Evolutionary conservation across 1,140 invertebrate genomes (phyloP), one percentile per base, ranked within the genome.

Genomic region (Polypedilum pembai): DNA sequence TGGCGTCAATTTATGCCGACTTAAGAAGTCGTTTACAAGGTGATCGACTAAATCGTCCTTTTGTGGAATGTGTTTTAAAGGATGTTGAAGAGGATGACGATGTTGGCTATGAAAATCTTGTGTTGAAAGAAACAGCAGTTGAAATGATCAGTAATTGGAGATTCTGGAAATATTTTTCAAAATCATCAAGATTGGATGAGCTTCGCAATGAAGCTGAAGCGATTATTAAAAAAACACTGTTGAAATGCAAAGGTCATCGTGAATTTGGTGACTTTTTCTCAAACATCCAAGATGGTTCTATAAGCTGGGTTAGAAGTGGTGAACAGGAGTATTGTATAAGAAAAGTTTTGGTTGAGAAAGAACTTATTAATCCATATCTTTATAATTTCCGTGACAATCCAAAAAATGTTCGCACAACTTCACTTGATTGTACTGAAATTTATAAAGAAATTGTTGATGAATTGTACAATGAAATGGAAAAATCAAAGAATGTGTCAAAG

Each of bases 81-180:
- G 20, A 69, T 69, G 8, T 69, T 20, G 65, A 69, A 7, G 65
- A 69, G 20, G 65, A 69, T 10, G 65, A 69, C 20, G 65, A 69
- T 7, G 4, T 56, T 12, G 45, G 17, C 5, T 69, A 69, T 21
- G 65, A 69, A 12, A 69, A 8, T 69, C 8, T 69, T 7, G 17
- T 69, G 5, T 5, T 69, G 4, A n/a, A 21, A 8, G 65, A 69
- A 21, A 18, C 17, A 7, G 65, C 65, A 20, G 18, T 69, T 69
- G 65, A 69, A 69, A 69, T 69, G 65, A 69, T 69, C 1, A 69
- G 65, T 69, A 21, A 21, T 20, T 69, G 65, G 65, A 18, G 65
- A 20, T 69, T 69, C 12, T 69, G 65, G 65, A 69, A 69, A 18
- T 69, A 69, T 69, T 69, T 20, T 69, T n/a, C 15, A n/a, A 69